Percentiles rank a stretch among this genome's conserved stretches.
Evolutionary conservation across 2,113 vertebrate species (phyloP).

Genomic region (Ginglymostoma cirratum): DNA sequence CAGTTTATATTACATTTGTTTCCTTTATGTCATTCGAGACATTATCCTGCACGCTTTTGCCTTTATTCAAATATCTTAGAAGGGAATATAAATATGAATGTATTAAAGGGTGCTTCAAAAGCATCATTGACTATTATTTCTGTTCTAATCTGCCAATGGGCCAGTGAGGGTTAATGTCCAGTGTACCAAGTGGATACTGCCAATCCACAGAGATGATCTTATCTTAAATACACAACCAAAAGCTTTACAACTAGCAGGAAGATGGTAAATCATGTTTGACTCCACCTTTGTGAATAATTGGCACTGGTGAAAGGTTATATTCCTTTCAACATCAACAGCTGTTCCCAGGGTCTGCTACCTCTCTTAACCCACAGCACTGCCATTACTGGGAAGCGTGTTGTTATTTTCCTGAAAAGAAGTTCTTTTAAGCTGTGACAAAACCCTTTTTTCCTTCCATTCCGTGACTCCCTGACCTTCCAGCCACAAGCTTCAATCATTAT

Average conservation of each 20-base stretch:
- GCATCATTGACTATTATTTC: background rate
- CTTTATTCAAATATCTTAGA: background rate
- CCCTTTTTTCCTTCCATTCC: background rate
- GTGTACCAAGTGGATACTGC: background rate
- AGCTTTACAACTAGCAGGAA: constrained; percentile 16
- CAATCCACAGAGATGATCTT: constrained; percentile 8
- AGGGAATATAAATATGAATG: background rate
- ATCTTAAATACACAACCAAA: constrained; percentile 4
- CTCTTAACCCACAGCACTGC: background rate
- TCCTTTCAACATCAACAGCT: background rate
- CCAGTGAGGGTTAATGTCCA: background rate
- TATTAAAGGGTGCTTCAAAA: too few species aligned
- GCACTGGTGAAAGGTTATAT: background rate
- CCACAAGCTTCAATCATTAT: background rate
- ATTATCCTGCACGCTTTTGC: background rate
- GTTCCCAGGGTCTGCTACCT: constrained; percentile 31
- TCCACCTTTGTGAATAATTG: constrained; percentile 16
- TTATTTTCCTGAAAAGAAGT: background rate
- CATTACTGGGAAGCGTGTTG: background rate
- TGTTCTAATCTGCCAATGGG: background rate
- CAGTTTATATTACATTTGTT: background rate
- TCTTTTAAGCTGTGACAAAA: background rate
- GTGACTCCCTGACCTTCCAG: background rate
- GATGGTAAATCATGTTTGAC: constrained; percentile 9
- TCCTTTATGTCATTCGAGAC: background rate